phyloP scores from a whole-genome alignment of 2,113 vertebrate species.

The Semicossyphus pulcher region DNA sequence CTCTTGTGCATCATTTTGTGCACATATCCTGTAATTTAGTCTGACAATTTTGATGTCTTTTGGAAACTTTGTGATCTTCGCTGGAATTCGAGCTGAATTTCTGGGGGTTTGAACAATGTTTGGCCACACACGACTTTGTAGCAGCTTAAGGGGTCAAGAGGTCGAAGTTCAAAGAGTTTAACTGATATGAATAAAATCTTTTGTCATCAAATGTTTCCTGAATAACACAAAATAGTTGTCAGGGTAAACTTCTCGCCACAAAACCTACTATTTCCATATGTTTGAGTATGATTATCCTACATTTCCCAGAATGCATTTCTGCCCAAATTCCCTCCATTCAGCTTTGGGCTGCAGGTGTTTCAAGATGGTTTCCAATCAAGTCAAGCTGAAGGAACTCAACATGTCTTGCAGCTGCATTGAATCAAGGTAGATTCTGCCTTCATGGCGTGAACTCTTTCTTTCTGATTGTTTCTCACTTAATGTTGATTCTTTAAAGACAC shows the following conservation, averaged over 20 bases:
- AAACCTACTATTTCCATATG: too few species aligned
- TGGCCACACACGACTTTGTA: not conserved
- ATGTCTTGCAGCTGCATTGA: not conserved
- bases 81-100: not conserved
- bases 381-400: not conserved
- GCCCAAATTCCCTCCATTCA: not conserved
- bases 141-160: not conserved
- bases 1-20: constrained; percentile 19
- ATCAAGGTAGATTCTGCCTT: not conserved
- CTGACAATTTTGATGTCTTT: constrained; percentile 39
- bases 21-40: constrained; percentile 15
- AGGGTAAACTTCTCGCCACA: too few species aligned
- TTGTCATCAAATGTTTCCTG: too few species aligned
- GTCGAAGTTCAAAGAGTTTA: not conserved
- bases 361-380: not conserved
- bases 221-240: too few species aligned
- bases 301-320: constrained; percentile 20
- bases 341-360: constrained; percentile 15
- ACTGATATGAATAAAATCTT: not conserved
- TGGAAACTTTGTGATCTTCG: constrained; percentile 12
- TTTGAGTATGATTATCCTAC: not conserved
- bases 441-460: too few species aligned
- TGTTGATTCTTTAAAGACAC: not conserved
- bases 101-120: constrained; percentile 13
- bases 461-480: not conserved